Conservation (phyloP, 64 coral and sea anemone species). For the Montipora foliosa region DNA sequence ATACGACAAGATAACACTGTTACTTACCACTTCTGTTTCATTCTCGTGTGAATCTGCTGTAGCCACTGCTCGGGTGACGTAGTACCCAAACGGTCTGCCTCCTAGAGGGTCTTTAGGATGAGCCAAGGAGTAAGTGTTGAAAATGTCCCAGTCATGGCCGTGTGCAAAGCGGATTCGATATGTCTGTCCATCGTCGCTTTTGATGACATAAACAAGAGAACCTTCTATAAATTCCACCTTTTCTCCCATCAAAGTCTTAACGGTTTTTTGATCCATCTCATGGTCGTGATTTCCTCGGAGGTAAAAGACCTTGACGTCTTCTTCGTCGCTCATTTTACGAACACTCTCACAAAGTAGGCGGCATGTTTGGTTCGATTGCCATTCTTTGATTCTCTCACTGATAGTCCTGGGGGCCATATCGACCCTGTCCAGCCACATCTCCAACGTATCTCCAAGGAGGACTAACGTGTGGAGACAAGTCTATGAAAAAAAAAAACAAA, state of each 20-base stretch:
- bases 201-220: slow-evolving; percentile 40
- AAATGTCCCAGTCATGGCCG: slow-evolving; percentile 70
- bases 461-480: neutral
- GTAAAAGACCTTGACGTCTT: slow-evolving; percentile 54
- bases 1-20: neutral
- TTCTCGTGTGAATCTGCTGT: neutral
- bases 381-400: slow-evolving; percentile 1
- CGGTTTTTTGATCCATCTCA: slow-evolving; percentile 1
- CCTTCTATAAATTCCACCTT: slow-evolving; percentile 53
- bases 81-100: slow-evolving; percentile 44
- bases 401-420: neutral
- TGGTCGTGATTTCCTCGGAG: slow-evolving; percentile 67
- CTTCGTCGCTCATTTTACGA: slow-evolving; percentile 29
- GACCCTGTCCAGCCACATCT: slow-evolving; percentile 37
- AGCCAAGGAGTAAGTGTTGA: slow-evolving; percentile 52
- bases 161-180: slow-evolving; percentile 66
- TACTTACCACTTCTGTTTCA: slow-evolving; percentile 39
- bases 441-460: neutral
- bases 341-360: neutral
- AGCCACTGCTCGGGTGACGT: slow-evolving; percentile 58
- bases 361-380: slow-evolving; percentile 24
- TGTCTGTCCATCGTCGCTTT: slow-evolving; percentile 13
- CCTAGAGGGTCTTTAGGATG: slow-evolving; percentile 9
- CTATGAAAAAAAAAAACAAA: neutral
- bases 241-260: slow-evolving; percentile 28